A percentile compares a stretch with the other conserved stretches of the same genome.
phyloP scores from a whole-genome alignment of 2,113 vertebrate species.

The Dromaius novaehollandiae region DNA sequence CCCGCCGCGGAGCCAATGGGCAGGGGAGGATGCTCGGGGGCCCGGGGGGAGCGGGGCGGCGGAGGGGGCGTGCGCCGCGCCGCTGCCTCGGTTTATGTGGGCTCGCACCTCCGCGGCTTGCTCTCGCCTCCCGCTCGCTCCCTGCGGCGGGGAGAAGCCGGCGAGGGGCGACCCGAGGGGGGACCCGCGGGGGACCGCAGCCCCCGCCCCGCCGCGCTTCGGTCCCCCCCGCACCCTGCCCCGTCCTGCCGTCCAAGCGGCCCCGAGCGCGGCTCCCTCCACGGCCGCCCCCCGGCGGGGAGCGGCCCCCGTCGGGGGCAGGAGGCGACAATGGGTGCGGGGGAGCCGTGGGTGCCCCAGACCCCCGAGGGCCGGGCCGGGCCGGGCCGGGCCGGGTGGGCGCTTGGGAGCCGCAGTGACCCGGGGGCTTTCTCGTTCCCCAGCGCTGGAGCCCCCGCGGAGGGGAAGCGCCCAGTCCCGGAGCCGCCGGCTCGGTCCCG shows the following conservation, averaged over 20 bases:
- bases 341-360: neutral
- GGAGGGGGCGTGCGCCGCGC: conserved; percentile 59
- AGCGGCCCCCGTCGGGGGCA: neutral
- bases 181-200: neutral
- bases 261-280: too few species aligned
- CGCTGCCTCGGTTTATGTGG: neutral
- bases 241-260: neutral
- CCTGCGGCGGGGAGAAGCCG: neutral
- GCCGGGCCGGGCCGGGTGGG: neutral
- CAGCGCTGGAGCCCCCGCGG: neutral
- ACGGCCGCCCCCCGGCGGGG: neutral
- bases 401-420: neutral
- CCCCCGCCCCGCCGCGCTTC: neutral
- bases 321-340: neutral
- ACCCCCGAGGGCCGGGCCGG: neutral
- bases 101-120: neutral
- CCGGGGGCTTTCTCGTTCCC: neutral
- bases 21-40: conserved; percentile 57
- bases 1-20: conserved; percentile 78
- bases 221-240: neutral
- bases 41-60: conserved; percentile 37
- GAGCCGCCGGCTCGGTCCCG: too few species aligned
- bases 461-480: neutral
- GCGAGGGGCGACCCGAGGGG: neutral
- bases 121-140: neutral